Conservation (phyloP, 2,113 vertebrate genomes). For the Anhinga anhinga region DNA sequence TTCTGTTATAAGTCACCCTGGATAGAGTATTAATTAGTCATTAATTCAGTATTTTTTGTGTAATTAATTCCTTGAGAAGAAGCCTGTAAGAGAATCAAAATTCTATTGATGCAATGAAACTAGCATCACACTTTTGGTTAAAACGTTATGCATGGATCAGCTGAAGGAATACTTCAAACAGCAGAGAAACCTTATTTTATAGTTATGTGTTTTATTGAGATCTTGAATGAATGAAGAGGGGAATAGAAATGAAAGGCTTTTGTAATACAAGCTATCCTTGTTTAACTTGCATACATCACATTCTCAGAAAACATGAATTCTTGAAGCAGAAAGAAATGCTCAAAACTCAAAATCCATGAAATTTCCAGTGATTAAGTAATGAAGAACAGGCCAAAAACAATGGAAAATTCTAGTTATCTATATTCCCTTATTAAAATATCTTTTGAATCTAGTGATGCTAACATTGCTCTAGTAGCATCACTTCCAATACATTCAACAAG, state of each 20-base stretch:
- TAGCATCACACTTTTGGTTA: not conserved
- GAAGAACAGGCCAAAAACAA: not conserved
- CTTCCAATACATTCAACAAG: not conserved
- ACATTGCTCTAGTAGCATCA: not conserved
- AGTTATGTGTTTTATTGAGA: not conserved
- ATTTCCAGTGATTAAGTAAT: not conserved
- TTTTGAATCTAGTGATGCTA: not conserved
- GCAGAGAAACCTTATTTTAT: not conserved
- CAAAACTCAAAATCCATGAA: not conserved
- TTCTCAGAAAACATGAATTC: not conserved
- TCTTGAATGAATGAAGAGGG: not conserved
- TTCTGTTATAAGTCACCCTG: not conserved
- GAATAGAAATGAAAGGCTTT: not conserved
- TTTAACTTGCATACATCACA: not conserved
- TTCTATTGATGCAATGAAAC: not conserved
- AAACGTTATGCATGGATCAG: not conserved
- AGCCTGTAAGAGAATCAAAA: not conserved
- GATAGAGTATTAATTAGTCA: not conserved
- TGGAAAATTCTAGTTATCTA: not conserved
- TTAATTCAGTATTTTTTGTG: not conserved
- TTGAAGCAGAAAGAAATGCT: not conserved
- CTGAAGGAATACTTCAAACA: not conserved
- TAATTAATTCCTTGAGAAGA: not conserved
- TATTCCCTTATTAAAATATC: not conserved
- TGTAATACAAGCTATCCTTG: not conserved